These are phyloP conservation scores for Pleuronectes platessa DNA, from an alignment of 2,113 vertebrate species.

Conservation along the genomic window DNA sequence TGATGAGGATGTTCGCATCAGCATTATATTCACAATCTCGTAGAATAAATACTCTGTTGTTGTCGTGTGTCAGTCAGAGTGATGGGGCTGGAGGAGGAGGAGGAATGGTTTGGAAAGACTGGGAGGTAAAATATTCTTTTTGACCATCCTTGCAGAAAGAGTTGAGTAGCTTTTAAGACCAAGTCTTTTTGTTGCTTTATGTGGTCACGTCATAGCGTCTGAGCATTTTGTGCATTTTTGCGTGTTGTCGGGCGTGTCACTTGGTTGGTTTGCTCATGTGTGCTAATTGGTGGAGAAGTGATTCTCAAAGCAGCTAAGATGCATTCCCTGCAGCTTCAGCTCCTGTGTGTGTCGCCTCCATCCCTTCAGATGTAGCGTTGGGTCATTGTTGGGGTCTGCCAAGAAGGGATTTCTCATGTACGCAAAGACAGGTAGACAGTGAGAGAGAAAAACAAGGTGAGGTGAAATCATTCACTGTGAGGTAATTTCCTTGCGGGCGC, in stretches of 20 bases:
- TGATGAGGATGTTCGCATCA: conserved; percentile 9
- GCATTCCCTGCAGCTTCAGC: background rate
- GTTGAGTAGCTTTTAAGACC: conserved; percentile 30
- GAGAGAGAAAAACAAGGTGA: background rate
- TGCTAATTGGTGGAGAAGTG: conserved; percentile 23
- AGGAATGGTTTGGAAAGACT: conserved; percentile 8
- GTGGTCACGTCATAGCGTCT: conserved; percentile 1
- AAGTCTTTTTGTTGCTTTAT: conserved; percentile 14
- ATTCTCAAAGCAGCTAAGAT: conserved; percentile 33
- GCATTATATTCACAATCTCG: conserved; percentile 1
- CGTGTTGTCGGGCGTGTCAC: background rate
- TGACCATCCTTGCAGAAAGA: conserved; percentile 51
- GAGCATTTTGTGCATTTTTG: conserved; percentile 16
- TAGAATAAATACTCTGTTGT: background rate
- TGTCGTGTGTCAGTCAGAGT: background rate
- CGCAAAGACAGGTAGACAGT: conserved; percentile 7
- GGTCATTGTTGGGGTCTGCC: background rate
- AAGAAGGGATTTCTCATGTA: background rate
- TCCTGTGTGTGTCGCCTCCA: background rate
- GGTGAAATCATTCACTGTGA: conserved; percentile 35
- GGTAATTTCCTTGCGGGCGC: conserved; percentile 52
- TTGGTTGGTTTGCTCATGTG: conserved; percentile 41
- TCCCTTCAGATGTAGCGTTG: background rate
- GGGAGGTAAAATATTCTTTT: conserved; percentile 28
- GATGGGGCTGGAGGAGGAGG: background rate